phyloP scores from a whole-genome alignment of 2,888 invertebrate genomes.

The Acanthopleura granulata region DNA sequence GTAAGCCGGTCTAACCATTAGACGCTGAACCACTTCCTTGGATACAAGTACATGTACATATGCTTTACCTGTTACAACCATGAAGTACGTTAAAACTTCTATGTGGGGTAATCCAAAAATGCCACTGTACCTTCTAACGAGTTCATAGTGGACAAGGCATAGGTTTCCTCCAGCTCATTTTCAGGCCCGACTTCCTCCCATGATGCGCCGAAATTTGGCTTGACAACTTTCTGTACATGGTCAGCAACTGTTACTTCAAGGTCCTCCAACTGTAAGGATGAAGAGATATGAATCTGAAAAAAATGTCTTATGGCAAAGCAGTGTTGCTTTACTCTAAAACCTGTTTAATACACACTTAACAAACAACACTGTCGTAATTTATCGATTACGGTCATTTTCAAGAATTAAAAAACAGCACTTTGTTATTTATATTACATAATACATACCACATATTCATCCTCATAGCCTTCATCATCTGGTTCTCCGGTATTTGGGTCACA shows the following conservation, averaged over 20 bases:
- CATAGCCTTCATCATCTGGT: constrained; percentile 95
- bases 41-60: too few relatives aligned
- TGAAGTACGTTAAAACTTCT: too few relatives aligned
- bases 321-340: too few relatives aligned
- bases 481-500: constrained; percentile 95
- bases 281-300: neutral
- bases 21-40: too few relatives aligned
- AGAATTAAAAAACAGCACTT: too few relatives aligned
- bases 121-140: constrained; percentile 77
- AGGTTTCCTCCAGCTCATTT: constrained; percentile 91
- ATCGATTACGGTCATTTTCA: too few relatives aligned
- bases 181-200: constrained; percentile 81
- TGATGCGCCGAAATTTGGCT: constrained; percentile 82
- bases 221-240: constrained; percentile 84
- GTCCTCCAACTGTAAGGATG: constrained; percentile 82
- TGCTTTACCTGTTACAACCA: too few relatives aligned
- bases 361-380: too few relatives aligned
- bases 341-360: too few relatives aligned
- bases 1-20: too few relatives aligned
- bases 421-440: neutral
- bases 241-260: constrained; percentile 87
- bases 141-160: constrained; percentile 84
- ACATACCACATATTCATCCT: constrained; percentile 86
- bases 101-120: too few relatives aligned
- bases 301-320: neutral